These are phyloP conservation scores for Dromaius novaehollandiae DNA, from an alignment of 2,113 vertebrate genomes.

Conservation along the genomic window DNA sequence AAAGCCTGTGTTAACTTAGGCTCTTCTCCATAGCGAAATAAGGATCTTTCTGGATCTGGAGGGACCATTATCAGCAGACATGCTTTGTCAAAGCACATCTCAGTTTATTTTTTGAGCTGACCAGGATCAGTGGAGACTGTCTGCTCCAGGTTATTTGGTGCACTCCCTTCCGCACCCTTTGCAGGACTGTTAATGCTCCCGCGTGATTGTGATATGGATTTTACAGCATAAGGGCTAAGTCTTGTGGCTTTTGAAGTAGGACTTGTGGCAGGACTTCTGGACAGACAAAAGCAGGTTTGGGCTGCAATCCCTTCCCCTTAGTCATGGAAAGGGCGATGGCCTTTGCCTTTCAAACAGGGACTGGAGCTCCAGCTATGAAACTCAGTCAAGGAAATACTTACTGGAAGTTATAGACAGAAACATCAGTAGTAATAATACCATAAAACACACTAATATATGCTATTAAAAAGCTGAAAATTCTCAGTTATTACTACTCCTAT, in stretches of 20 bases:
- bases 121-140: rapidly evolving
- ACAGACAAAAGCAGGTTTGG: not conserved
- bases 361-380: not conserved
- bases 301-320: rapidly evolving
- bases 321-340: rapidly evolving
- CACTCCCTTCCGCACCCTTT: not conserved
- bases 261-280: not conserved
- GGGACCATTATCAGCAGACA: not conserved
- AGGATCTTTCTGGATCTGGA: not conserved
- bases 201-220: not conserved
- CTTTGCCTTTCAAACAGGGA: not conserved
- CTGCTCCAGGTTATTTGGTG: not conserved
- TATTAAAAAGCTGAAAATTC: not conserved
- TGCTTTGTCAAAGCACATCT: not conserved
- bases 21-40: not conserved
- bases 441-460: not conserved
- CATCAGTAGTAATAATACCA: not conserved
- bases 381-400: not conserved
- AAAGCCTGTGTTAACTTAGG: not conserved
- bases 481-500: not conserved
- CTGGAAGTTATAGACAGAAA: not conserved
- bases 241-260: not conserved
- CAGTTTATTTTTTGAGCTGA: not conserved
- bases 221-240: not conserved
- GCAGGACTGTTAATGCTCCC: not conserved